These are phyloP conservation scores for Mythimna albipuncta DNA, from an alignment of 2,888 invertebrate species.

Conservation along the genomic window DNA sequence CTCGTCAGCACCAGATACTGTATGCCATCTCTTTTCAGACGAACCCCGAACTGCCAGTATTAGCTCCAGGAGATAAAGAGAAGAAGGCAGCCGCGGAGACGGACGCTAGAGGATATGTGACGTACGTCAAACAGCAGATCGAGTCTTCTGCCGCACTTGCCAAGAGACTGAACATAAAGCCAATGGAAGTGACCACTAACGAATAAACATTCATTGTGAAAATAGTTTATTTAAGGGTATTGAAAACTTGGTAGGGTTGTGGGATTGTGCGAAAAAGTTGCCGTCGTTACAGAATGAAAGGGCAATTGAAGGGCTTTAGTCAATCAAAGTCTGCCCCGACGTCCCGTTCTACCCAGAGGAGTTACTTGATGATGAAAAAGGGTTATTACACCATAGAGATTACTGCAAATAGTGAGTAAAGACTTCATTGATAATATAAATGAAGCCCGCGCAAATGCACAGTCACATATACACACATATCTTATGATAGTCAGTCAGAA, in stretches of 20 bases:
- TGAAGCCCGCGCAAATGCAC: no score
- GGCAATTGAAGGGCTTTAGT: no score
- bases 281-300: no score
- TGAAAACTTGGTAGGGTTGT: not conserved
- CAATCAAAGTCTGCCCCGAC: no score
- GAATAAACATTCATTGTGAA: not conserved
- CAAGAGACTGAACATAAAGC: constrained; percentile 89
- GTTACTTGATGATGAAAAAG: no score
- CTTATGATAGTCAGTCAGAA: no score
- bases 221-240: not conserved
- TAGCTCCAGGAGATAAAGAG: constrained; percentile 97
- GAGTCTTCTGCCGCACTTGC: constrained; percentile 92
- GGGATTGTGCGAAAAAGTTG: no score
- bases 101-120: constrained; percentile 93
- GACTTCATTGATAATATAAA: no score
- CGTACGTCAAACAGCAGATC: constrained; percentile 95
- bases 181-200: constrained; percentile 73
- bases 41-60: constrained; percentile 92
- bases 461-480: no score
- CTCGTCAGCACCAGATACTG: not conserved
- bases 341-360: no score
- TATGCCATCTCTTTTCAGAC: constrained; percentile 79
- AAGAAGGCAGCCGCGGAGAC: constrained; percentile 92
- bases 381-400: no score
- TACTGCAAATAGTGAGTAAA: no score